Base-by-base conservation (phyloP, 2,888 invertebrate genomes). In the Bellardia pandia region DNA sequence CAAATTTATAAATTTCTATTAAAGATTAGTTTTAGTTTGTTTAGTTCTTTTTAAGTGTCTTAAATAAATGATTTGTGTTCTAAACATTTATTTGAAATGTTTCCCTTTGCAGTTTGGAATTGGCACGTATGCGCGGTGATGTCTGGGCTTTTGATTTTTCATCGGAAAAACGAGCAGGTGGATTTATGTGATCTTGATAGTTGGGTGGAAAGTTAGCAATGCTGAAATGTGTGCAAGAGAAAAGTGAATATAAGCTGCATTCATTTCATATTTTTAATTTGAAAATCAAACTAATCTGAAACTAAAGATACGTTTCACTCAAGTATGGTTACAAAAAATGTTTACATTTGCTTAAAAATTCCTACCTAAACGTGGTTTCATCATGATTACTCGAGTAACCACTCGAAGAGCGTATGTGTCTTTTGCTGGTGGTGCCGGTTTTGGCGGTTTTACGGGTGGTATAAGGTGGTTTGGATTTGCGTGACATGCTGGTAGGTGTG, bases 111-210 rank as follows among this genome's bases (percentile, higher is more conserved):
- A 95, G 93, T 92, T 95, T 95, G 89, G 92, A 94, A 91, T 95
- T 95, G 92, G 92, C 92, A 92, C 94, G 94, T 91, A 94, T 91
- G 88, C 93, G 92, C 89, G 93, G 93, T 89, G 94, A 92, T 91
- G 94, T 92, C 89, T 93, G 93, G 75, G 92, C 91, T 90, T 93
- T 93, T 76, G 92, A 88, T 94, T 93, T 93, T 88, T 94, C 93
- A 90, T 98, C 97, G 90, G 97, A 97, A 95, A 98, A 98, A 89
- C 97, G 96, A 91, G 96, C 96, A 91, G 97, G 97, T 91, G 97
- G 97, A 94, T 97, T 96, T 92, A 97, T 96, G 94, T 96, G 96
- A 92, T 97, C 96, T 95, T 96, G 96, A 95, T 96, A 97, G 94
- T 96, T 96, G 90, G 96, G 96, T 91, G 96, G 96, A 94, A 96